Evolutionary conservation across 1,140 invertebrate species (phyloP), one percentile per base, ranked within the genome.

Genomic region (Goniozus legneri): DNA sequence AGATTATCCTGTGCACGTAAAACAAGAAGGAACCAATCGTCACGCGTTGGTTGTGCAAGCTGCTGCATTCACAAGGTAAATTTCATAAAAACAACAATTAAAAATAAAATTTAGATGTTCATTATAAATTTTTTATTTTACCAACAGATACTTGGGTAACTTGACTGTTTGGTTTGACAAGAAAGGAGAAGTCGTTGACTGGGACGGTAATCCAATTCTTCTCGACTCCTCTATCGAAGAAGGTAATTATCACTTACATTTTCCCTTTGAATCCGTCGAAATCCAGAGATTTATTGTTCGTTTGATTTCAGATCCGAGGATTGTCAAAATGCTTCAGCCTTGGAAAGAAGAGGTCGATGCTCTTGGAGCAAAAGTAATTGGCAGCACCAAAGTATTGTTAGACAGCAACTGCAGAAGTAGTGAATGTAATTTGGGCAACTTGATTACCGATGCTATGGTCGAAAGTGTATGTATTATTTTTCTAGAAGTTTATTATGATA

Each of bases 391-490:
- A 51, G 83, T 87, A 0, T 60, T 88, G 2, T 75, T 10, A 4
- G 19, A 76, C 13, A 69, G 73, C 1, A 60, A 63, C 0, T 90
- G 88, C 55, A 56, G 77, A 8, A 69, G 65, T 12, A 58, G 57
- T 0, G 89, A 91, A 67, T 91, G 88, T 60, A 89, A 87, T 50
- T 62, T 91, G 27, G 89, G 87, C 12, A 89, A 84, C 63, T 79
- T 88, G 13, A 79, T 89, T 24, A 81, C 85, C 6, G 87, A 91
- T 51, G 82, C 86, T 0, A 83, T 86, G 70, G 76, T 89, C 20
- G 73, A 86, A 63, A 53, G 68, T 18, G 79, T 81, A 58, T 58
- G 74, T 69, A 34, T 33, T 32, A 0, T 14, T n/a, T 13, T 30
- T 44, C 38, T 16, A 10, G 10, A n/a, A 22, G 21, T 31, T 32